Conservation (phyloP, 2,888 invertebrate genomes). For the Coelopa pilipes region DNA sequence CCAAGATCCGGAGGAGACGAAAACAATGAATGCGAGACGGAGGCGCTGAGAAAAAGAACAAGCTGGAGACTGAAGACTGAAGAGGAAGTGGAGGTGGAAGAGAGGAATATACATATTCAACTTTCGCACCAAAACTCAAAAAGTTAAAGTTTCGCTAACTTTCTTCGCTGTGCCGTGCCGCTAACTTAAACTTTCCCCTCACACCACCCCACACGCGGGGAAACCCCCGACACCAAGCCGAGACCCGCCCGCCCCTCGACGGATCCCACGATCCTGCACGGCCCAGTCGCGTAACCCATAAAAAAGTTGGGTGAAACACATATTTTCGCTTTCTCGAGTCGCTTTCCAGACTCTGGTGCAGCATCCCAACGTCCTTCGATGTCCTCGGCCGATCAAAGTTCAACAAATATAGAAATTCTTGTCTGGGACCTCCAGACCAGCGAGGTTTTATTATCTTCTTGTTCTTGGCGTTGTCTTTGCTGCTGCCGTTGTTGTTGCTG, state of each 20-base stretch:
- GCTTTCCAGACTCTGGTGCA: slow-evolving; percentile 33
- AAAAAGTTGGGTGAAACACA: slow-evolving; percentile 40
- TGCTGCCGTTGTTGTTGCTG: not conserved
- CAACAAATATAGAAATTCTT: not conserved
- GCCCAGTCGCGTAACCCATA: slow-evolving; percentile 4
- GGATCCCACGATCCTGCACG: too few relatives aligned
- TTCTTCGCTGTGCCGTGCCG: slow-evolving; percentile 45
- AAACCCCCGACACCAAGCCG: too few relatives aligned
- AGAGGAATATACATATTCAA: slow-evolving; percentile 37
- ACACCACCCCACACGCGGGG: slow-evolving; percentile 37
- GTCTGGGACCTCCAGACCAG: too few relatives aligned
- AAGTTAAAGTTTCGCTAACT: slow-evolving; percentile 50
- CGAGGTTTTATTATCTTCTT: too few relatives aligned
- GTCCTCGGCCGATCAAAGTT: too few relatives aligned
- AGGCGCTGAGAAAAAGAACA: too few relatives aligned
- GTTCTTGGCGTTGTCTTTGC: not conserved
- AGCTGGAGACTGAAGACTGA: too few relatives aligned
- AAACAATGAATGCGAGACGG: too few relatives aligned
- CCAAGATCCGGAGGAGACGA: not conserved
- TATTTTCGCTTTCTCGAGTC: slow-evolving; percentile 42
- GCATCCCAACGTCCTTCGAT: too few relatives aligned
- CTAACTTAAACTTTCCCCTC: slow-evolving; percentile 45
- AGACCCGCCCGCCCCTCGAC: too few relatives aligned
- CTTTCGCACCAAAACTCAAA: slow-evolving; percentile 49
- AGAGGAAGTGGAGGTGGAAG: not conserved